A percentile compares a stretch with the other conserved stretches of the same genome.
These are phyloP conservation scores for Bombus waltoni DNA, from an alignment of 1,140 invertebrate genomes.

Conservation along the genomic window DNA sequence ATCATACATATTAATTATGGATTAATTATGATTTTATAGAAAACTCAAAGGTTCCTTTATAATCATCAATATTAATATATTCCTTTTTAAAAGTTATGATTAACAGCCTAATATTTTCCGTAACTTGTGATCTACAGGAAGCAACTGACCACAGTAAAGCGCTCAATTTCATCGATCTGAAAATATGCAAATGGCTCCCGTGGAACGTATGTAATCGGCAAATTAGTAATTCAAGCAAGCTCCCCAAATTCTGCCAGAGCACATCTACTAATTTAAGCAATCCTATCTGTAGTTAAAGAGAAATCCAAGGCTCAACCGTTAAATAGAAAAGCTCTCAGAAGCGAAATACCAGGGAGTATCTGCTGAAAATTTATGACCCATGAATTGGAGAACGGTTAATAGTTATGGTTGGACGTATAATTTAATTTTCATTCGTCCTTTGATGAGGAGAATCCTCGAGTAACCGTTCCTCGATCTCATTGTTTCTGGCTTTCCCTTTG, in stretches of 20 bases:
- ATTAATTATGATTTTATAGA: not conserved
- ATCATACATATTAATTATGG: not conserved
- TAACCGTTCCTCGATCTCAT: slow-evolving; percentile 26
- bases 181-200: not conserved
- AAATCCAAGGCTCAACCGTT: slow-evolving; percentile 27
- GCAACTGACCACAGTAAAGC: not conserved
- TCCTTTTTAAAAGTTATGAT: not conserved
- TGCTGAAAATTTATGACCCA: slow-evolving; percentile 49
- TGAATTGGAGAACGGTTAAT: slow-evolving; percentile 14
- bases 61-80: not conserved
- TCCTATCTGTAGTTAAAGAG: not conserved
- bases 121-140: not conserved
- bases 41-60: not conserved
- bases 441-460: not conserved
- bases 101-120: not conserved
- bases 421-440: slow-evolving; percentile 9
- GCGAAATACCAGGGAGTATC: slow-evolving; percentile 2
- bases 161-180: not conserved
- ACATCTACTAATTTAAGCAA: not conserved
- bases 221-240: slow-evolving; percentile 1
- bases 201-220: too few species aligned
- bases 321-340: slow-evolving; percentile 9
- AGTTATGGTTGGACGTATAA: slow-evolving; percentile 8
- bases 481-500: not conserved
- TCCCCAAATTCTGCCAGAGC: not conserved